These are phyloP conservation scores for Mesembrinibis cayennensis DNA, from an alignment of 2,113 vertebrate species.

Conservation along the genomic window DNA sequence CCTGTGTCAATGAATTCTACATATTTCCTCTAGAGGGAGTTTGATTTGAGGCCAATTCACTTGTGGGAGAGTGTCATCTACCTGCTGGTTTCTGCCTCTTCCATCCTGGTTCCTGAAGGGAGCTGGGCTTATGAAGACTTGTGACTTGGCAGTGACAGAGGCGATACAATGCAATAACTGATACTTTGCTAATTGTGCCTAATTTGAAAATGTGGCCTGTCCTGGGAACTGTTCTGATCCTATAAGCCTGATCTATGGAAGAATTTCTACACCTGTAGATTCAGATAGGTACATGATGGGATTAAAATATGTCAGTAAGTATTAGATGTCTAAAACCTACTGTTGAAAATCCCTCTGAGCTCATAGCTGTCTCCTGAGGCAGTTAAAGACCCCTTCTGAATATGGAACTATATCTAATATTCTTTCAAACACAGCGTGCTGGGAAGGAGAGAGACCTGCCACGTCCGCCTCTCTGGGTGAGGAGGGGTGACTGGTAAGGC, in stretches of 20 bases:
- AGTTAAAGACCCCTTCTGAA: not conserved
- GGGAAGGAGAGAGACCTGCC: not conserved
- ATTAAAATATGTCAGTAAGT: not conserved
- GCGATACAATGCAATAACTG: not conserved
- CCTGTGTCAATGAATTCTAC: not conserved
- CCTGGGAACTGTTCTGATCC: not conserved
- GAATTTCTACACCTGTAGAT: not conserved
- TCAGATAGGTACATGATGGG: not conserved
- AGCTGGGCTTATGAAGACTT: not conserved
- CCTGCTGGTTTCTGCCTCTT: not conserved
- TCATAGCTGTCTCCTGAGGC: not conserved
- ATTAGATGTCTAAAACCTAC: not conserved
- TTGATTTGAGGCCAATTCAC: not conserved
- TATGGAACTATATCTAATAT: not conserved
- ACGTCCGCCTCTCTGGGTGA: not conserved
- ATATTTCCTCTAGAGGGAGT: not conserved
- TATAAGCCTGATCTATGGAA: not conserved
- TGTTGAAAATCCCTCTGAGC: not conserved
- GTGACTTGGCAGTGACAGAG: not conserved
- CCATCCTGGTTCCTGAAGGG: not conserved
- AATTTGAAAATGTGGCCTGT: not conserved
- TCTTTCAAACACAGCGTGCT: not conserved
- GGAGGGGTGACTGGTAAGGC: not conserved
- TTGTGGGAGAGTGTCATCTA: not conserved
- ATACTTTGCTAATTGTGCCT: not conserved